Evolutionary conservation across 2,888 invertebrate genomes (phyloP), one percentile per base, ranked within the genome.

Genomic region (Phengaris alcon): DNA sequence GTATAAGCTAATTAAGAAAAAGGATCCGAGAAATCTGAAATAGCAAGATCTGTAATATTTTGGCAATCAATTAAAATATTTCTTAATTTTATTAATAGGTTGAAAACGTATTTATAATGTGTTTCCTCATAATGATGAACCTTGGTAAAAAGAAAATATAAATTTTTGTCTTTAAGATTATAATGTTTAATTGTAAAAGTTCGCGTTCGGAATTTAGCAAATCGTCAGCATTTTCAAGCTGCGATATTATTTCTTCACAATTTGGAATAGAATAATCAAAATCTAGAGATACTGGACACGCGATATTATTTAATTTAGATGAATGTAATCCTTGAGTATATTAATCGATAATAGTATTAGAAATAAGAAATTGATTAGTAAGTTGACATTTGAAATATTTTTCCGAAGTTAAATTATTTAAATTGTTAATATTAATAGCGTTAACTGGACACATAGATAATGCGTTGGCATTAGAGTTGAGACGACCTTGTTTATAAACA

Each of bases 401-500:
- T 68, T 73, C 75, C 46, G 13, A 75, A 72, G 72, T 51, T 22
- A 52, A 54, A 54, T 72, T 72, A 72, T 55, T 55, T 55, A 55
- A 52, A 10, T 10, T 52, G 5, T 52, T 52, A 10, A 52, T 55
- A 55, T 55, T 55, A 35, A 76, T 15, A 9, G 78, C 76, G 59
- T 78, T 76, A 2, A 75, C 70, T 5, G 75, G 75, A 57, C 48
- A 80, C 59, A 72, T 48, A 55, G 80, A 81, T 4, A 82, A 78
- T 7, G 82, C 82, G 57, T 82, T 81, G 1, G 81, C 81, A 44
- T 35, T 59, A 9, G 73, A 35, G 46, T 78, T 79, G 2, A 76
- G 10, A 77, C 77, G 77, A 15, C 79, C 80, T 69, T 77, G 76
- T 74, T 76, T 57, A 15, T 57, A 57, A 57, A 57, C 57, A 22